Percentiles rank a stretch among this genome's conserved stretches.
Evolutionary conservation across 2,113 vertebrate genomes (phyloP).

Genomic region (Strix aluco): DNA sequence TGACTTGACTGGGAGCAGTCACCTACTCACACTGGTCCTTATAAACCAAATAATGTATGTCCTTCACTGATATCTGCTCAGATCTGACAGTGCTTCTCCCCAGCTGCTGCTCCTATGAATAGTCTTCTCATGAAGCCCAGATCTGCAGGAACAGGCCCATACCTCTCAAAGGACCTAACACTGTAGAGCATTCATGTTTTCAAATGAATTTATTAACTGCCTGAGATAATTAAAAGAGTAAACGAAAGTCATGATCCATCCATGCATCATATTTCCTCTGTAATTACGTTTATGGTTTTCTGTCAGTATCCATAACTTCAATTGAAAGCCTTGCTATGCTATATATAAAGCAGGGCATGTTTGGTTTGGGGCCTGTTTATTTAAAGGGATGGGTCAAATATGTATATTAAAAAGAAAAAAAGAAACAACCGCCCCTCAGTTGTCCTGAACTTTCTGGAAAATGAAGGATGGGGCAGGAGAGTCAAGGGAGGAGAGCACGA

Average conservation of each 20-base stretch:
- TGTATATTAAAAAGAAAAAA: background rate
- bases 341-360: background rate
- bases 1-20: background rate
- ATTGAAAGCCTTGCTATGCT: background rate
- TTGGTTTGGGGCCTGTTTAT: constrained; percentile 46
- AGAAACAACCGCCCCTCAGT: background rate
- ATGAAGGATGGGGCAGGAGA: background rate
- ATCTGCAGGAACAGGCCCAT: background rate
- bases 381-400: constrained; percentile 21
- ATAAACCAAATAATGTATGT: background rate
- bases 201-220: constrained; percentile 20
- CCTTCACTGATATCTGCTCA: background rate
- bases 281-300: constrained; percentile 16
- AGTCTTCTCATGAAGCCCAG: background rate
- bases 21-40: background rate
- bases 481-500: background rate
- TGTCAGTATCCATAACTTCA: constrained; percentile 15
- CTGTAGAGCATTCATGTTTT: constrained; percentile 12
- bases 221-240: constrained; percentile 34
- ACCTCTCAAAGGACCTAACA: background rate
- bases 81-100: background rate
- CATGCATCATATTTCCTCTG: constrained; percentile 6
- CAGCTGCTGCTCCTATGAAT: background rate
- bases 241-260: background rate
- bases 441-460: background rate